Evolutionary conservation across 2,797 vertebrate species (phyloP).

Genomic region (Darevskia nairensis): DNA sequence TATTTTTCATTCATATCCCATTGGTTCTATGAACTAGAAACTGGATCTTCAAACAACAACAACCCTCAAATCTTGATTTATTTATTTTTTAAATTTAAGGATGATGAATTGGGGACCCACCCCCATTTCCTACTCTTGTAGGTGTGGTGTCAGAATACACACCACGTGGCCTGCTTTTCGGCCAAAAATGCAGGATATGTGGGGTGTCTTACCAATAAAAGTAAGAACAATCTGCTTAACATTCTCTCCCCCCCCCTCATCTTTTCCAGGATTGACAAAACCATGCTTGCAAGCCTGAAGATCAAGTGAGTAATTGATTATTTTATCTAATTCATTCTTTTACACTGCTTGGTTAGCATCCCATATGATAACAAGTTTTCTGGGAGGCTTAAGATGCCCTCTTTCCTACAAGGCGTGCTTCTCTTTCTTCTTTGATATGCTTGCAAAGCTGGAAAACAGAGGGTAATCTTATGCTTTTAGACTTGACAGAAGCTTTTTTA

Average conservation of each 20-base stretch:
- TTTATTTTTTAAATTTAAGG: neutral
- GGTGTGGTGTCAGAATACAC: too few relatives aligned
- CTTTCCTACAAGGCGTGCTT: too few relatives aligned
- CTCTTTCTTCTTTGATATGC: too few relatives aligned
- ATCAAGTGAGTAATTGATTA: slow-evolving; percentile 86
- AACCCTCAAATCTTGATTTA: too few relatives aligned
- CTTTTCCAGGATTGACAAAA: slow-evolving; percentile 93
- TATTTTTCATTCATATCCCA: neutral
- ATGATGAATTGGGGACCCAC: too few relatives aligned
- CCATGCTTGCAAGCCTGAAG: slow-evolving; percentile 88
- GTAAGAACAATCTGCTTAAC: neutral
- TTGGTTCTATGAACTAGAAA: neutral
- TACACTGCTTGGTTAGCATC: neutral
- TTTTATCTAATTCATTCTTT: rapidly evolving
- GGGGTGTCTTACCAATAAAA: neutral
- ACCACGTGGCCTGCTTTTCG: neutral
- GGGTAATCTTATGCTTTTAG: too few relatives aligned
- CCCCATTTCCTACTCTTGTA: neutral
- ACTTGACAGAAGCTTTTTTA: too few relatives aligned
- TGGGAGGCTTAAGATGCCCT: too few relatives aligned
- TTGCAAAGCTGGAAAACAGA: too few relatives aligned
- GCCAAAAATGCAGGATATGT: neutral
- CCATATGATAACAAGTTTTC: too few relatives aligned
- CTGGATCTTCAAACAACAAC: too few relatives aligned
- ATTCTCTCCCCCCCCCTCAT: neutral